Evolutionary conservation across 2,797 vertebrate species (phyloP).

Genomic region (Lindbergichthys nudifrons): DNA sequence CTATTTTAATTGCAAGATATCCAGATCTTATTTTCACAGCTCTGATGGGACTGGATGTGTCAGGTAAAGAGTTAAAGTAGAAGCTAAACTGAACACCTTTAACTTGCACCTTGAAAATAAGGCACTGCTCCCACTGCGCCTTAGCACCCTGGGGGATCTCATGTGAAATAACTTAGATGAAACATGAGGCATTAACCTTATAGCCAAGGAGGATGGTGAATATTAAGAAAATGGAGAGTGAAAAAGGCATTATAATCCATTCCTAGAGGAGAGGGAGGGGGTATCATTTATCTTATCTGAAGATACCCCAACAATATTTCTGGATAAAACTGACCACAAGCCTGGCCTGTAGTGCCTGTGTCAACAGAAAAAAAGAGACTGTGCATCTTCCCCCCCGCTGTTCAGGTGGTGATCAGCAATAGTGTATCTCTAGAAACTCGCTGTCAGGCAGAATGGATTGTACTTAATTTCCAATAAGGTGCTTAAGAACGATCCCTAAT

Average conservation of each 20-base stretch:
- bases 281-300: conserved; percentile 38
- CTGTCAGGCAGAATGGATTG: conserved; percentile 86
- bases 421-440: conserved; percentile 75
- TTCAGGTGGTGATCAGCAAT: conserved; percentile 75
- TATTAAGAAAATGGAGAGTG: conserved; percentile 30
- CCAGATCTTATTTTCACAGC: not conserved
- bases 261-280: conserved; percentile 1
- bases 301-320: conserved; percentile 33
- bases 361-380: conserved; percentile 55
- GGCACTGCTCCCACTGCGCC: not conserved
- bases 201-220: conserved; percentile 13
- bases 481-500: conserved; percentile 87
- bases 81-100: conserved; percentile 1
- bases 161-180: conserved; percentile 39
- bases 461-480: conserved; percentile 88
- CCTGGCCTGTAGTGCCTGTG: conserved; percentile 38
- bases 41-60: not conserved
- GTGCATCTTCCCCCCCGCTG: conserved; percentile 52
- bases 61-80: not conserved
- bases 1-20: not conserved
- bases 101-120: conserved; percentile 11
- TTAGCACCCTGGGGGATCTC: conserved; percentile 18
- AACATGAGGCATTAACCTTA: conserved; percentile 49
- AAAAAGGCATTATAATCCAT: conserved; percentile 38
- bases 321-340: conserved; percentile 36